Evolutionary conservation across 2,888 invertebrate genomes (phyloP).

Genomic region (Megamerina dolium): DNA sequence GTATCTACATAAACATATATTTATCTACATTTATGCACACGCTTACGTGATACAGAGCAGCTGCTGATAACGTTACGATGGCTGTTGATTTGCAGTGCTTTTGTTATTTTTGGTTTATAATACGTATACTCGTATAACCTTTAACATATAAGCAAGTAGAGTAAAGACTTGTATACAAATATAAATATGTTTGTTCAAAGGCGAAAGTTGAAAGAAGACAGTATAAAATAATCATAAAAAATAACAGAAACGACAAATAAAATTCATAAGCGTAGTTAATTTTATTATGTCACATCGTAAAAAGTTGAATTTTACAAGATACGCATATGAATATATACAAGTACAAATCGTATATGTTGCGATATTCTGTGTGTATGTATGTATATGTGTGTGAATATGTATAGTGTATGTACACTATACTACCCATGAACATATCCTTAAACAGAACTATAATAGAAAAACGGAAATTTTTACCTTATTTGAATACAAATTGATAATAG

Average conservation of each 20-base stretch:
- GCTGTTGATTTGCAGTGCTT: no score
- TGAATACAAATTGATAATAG: conserved; percentile 7
- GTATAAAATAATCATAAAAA: no score
- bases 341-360: background rate
- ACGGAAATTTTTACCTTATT: conserved; percentile 8
- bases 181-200: no score
- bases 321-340: background rate
- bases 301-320: conserved; percentile 2
- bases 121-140: no score
- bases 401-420: background rate
- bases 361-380: background rate
- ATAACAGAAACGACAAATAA: conserved; percentile 1
- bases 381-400: conserved; percentile 4
- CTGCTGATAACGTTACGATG: no score
- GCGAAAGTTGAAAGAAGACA: no score
- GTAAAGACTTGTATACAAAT: no score
- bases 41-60: no score
- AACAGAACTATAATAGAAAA: background rate
- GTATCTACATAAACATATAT: no score
- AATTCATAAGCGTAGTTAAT: conserved; percentile 9
- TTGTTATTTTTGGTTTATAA: no score
- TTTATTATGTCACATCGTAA: conserved; percentile 6
- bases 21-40: no score
- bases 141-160: no score
- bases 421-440: background rate